Base-by-base conservation (phyloP, 1,140 invertebrate genomes). In the Tetramorium alpestre region DNA sequence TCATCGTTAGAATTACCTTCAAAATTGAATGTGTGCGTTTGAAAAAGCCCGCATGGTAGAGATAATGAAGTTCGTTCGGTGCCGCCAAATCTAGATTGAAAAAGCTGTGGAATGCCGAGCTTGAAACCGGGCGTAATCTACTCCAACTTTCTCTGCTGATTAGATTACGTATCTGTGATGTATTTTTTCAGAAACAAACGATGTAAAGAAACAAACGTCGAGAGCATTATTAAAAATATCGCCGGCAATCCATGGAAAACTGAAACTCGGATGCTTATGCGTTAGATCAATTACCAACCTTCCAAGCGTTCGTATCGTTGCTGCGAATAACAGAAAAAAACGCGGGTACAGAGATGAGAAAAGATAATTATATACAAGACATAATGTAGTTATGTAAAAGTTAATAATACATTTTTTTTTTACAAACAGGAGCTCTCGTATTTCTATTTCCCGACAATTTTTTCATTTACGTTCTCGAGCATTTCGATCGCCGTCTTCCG, bases 1-100 rank as follows among this genome's bases (percentile, higher is more conserved):
- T 13, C 22, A 10, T 18, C 38, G 73, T 77, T 77, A 77, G 56
- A 77, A 62, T 77, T 77, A 62, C 22, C 10, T 5, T n/a, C 16
- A 10, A 62, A 33, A 76, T 76, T 16, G 54, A 58, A 76, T 41
- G 33, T 41, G n/a, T 41, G 33, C 33, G 3, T 76, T 77, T 77
- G 56, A 62, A 77, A 77, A 47, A 76, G n/a, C 38, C 16, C 56
- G 4, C 22, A 44, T 60, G 38, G 54, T n/a, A 44, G 41, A 41
- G 75, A 77, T 77, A 62, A 77, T 62, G 41, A 62, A 77, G 8
- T 77, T 62, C 33, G n/a, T 38, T 75, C 13, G 56, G 8, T 60
- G 22, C 51, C 38, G 38, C 16, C 65, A 25, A 77, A 77, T 77
- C 41, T 44, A 77, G 38, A 64, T 44, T 64, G 75, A 47, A 77